Base-by-base conservation (phyloP, 2,113 vertebrate genomes). In the Mesoclemmys tuberculata region DNA sequence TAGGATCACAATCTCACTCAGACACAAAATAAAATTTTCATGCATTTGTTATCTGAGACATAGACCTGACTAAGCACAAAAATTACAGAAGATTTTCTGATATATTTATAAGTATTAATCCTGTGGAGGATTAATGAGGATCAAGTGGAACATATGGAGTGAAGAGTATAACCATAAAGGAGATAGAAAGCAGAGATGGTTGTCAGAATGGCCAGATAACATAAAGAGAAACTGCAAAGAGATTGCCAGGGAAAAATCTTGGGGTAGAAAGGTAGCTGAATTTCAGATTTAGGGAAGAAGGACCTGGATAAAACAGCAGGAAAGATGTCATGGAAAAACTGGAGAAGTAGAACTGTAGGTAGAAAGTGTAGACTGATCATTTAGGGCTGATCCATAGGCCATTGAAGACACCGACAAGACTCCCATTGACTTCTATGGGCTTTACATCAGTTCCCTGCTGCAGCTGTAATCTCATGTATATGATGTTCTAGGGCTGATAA, bases 111-210 rank as follows among this genome's bases (percentile, higher is more conserved):
- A 96, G 92, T 54, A 94, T 38, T 61, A 61, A 61, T 64, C 31
- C 71, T 74, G n/a, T 92, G 85, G 93, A 95, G 89, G 89, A 83
- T 96, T 95, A 94, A 96, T 97, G 96, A 95, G 96, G 95, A 97
- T 95, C 92, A 97, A 97, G 87, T 93, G 95, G 97, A 95, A 95
- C 97, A 97, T 97, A 97, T 96, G 95, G 95, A 96, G 93, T 95
- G 94, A 96, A 96, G 96, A 97, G 90, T 92, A 92, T 54, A 95
- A 78, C 93, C 92, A 96, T 95, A 94, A 95, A 96, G 96, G 89
- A 96, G 93, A 96, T 87, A 89, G 93, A 95, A 94, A 94, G 85
- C 38, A 38, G n/a, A 41, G 10, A 74, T 41, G 71, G 22, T 22
- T 26, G 10, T 74, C 22, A 41, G n/a, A 74, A 26, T 38, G 71